phyloP scores from a whole-genome alignment of 2,113 vertebrate species.

The Archilochus colubris region DNA sequence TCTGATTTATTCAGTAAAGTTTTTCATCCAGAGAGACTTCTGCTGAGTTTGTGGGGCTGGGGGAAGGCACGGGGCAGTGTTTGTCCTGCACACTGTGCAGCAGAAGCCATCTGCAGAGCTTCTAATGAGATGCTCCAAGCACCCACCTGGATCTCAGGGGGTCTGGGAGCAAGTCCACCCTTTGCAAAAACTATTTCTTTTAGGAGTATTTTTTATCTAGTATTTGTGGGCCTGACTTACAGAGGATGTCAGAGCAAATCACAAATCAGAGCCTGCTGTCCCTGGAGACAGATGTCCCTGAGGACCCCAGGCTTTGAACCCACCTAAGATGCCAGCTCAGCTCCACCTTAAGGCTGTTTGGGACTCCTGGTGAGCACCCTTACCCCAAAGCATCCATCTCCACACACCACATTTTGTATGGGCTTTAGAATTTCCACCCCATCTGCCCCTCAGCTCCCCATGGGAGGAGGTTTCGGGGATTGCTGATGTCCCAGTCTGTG shows the following conservation, averaged over 20 bases:
- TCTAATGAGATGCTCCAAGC: background rate
- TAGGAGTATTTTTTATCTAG: background rate
- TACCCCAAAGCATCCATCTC: rapidly evolving
- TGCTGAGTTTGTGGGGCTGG: background rate
- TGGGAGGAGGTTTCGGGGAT: background rate
- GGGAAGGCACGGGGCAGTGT: background rate
- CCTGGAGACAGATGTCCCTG: background rate
- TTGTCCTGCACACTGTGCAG: background rate
- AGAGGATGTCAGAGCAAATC: background rate
- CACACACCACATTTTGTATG: rapidly evolving
- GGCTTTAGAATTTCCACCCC: background rate
- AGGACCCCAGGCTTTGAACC: background rate
- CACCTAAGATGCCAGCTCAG: background rate
- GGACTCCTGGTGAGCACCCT: background rate
- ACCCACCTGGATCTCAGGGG: background rate
- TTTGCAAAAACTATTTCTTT: background rate
- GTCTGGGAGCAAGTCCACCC: background rate
- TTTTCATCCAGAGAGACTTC: background rate
- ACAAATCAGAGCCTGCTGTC: background rate
- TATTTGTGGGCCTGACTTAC: background rate
- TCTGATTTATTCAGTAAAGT: background rate
- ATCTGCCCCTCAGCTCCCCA: rapidly evolving
- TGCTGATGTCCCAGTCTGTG: background rate
- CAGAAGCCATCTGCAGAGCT: background rate
- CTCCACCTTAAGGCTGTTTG: background rate